A percentile compares a stretch with the other conserved stretches of the same genome.
Evolutionary conservation across 2,888 invertebrate species (phyloP).

Genomic region (Drosophila suboccidentalis): DNA sequence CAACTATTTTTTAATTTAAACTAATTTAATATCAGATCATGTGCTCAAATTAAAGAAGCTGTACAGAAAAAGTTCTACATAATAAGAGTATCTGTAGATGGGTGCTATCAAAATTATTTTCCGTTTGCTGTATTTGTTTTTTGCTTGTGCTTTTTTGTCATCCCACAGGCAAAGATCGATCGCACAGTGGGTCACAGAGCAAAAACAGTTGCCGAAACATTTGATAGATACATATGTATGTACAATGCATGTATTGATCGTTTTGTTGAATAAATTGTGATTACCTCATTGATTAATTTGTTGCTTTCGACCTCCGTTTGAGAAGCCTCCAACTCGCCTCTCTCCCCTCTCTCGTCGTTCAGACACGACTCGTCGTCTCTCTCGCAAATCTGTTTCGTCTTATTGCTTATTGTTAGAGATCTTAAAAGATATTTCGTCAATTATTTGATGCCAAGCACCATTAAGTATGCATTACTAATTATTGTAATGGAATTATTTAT

Average conservation of each 20-base stretch:
- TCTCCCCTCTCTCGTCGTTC: not conserved
- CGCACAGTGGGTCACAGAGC: conserved; percentile 51
- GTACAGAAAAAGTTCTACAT: too few species aligned
- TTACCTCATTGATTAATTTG: conserved; percentile 74
- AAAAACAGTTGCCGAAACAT: conserved; percentile 20
- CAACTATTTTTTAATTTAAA: not conserved
- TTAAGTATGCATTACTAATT: conserved; percentile 69
- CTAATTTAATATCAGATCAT: not conserved
- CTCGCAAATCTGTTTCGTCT: conserved; percentile 7
- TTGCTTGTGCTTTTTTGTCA: conserved; percentile 30
- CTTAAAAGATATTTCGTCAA: conserved; percentile 57
- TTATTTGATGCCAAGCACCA: conserved; percentile 61
- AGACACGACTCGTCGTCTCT: conserved; percentile 2
- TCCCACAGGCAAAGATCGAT: conserved; percentile 42
- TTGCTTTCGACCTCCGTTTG: conserved; percentile 41
- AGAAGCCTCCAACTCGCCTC: conserved; percentile 18
- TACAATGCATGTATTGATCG: conserved; percentile 30
- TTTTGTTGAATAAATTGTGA: conserved; percentile 54
- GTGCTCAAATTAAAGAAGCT: too few species aligned
- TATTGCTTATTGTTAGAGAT: conserved; percentile 26
- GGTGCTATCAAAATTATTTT: not conserved
- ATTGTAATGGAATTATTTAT: conserved; percentile 74
- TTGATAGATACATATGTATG: conserved; percentile 43
- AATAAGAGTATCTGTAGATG: conserved; percentile 4
- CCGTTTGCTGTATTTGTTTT: not conserved